A percentile compares a stretch with the other conserved stretches of the same genome.
These are phyloP conservation scores for Bucorvus abyssinicus DNA, from an alignment of 2,797 vertebrate genomes.

Conservation along the genomic window DNA sequence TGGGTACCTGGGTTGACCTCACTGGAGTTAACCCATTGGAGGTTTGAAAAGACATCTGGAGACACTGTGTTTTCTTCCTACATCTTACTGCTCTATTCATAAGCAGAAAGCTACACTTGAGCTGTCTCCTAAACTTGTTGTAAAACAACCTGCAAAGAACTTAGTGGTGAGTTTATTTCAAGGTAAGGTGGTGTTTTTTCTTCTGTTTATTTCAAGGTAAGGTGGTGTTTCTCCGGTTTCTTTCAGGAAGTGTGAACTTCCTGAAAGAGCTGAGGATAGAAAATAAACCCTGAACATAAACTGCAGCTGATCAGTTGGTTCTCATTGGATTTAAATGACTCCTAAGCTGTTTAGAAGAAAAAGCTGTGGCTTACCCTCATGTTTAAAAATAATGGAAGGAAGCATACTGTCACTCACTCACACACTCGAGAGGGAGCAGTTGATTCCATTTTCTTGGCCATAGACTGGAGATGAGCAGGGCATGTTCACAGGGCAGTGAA, in stretches of 20 bases:
- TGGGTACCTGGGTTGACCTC: neutral
- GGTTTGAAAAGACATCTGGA: neutral
- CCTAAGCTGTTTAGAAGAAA: neutral
- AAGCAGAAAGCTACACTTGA: neutral
- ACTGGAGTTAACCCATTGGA: neutral
- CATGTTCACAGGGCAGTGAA: neutral
- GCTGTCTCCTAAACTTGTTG: neutral
- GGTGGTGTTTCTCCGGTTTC: neutral
- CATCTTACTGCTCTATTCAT: neutral
- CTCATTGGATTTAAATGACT: neutral
- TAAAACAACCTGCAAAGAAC: neutral
- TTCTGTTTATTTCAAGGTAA: neutral
- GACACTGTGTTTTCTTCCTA: neutral
- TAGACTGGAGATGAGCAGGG: neutral
- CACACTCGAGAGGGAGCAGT: rapidly evolving
- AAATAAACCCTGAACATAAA: neutral
- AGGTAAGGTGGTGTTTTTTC: neutral
- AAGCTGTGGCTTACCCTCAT: neutral
- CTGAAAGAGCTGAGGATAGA: neutral
- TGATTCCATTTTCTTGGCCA: neutral
- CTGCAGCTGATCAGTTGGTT: neutral
- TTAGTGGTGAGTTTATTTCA: neutral
- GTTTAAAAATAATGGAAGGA: neutral
- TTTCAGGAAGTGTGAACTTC: neutral
- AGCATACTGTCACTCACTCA: neutral